Evolutionary conservation across 2,113 vertebrate genomes (phyloP), one percentile per base, ranked within the genome.

Genomic region (Eurypyga helias): DNA sequence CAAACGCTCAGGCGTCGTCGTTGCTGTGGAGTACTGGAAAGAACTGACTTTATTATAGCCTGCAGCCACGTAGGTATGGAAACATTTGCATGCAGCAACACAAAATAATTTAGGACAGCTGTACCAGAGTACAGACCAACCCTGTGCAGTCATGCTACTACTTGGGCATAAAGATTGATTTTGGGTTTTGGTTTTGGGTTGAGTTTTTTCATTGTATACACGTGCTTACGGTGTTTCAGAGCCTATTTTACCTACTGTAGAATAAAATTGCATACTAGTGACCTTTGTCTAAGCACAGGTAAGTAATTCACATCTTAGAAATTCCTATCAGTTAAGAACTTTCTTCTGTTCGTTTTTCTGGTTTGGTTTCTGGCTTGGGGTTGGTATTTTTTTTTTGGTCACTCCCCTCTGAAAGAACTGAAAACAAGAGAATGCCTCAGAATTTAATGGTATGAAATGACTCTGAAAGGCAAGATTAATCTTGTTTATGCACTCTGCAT

Each of bases 171-270:
- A 75, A 75, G 17, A 24, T 60, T 31, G 19, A 26, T 31, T 57
- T 45, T 11, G 25, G 4, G 1, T 3, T 78, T 79, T 41, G 2
- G 10, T 6, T 33, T 57, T 36, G 4, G 7, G 4, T 5, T 26
- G n/a, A n/a, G n/a, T 36, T 57, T 90, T 58, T 80, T 12, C 1
- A 20, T 33, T 34, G 14, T 15, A 34, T 18, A 13, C 41, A 71
- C 6, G 23, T 11, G 13, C 5, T 43, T 81, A 29, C 4, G 51
- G 7, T 15, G 36, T 1, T 77, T 83, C 69, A 45, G 26, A 69
- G 26, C 15, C 8, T 48, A 2, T 72, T 76, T 72, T 79, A 48
- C 11, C 16, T 3, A 52, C 6, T 60, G 9, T 41, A n/a, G n/a
- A 23, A 60, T 43, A 31, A 3, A 49, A 1, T 49, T 0, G 3